Base-by-base conservation (phyloP, 2,797 vertebrate species). In the Huso huso region DNA sequence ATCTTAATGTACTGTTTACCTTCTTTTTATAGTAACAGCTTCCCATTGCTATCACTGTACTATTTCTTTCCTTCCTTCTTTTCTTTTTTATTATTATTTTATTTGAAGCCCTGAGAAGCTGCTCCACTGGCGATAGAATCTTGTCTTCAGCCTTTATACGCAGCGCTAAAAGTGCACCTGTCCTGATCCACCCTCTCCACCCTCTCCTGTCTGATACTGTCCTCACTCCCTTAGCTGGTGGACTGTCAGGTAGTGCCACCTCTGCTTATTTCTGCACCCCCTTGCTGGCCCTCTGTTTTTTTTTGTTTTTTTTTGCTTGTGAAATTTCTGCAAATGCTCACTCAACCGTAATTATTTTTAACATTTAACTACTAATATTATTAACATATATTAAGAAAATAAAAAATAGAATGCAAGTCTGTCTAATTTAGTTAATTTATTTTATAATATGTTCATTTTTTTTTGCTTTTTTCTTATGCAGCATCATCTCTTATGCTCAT, bases 111-210 rank as follows among this genome's bases (percentile, higher is more conserved):
- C 94, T 99, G 90, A 95, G 96, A 93, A 98, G 95, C 95, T 96
- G 95, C 87, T 99, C 96, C 90, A 97, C 96, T 85, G 96, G 95
- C 86, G 96, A 99, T 92, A 97, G 95, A 93, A 92, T 96, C 91
- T 94, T 97, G 87, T 95, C 96, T 92, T 96, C 94, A 85, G 94
- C 95, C 91, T 97, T 95, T 98, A 98, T 99, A 90, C 96, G 96
- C 94, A 99, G 95, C 87, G 96, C 95, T 93, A 99, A 99, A 96
- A 99, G 97, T 92, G 97, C 97, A 90, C 96, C 97, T 87, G 93
- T 98, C 92, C 95, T 99, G 93, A 94, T 96, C 88, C 97, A 96
- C 79, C 92, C 95, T 92, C 93, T 94, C 92, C 96, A 98, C 93
- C 93, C 96, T 92, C 95, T 95, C 92, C 96, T 98, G 90, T 90